Evolutionary conservation across 2,113 vertebrate genomes (phyloP).

Genomic region (Corythornis madagascariensis): DNA sequence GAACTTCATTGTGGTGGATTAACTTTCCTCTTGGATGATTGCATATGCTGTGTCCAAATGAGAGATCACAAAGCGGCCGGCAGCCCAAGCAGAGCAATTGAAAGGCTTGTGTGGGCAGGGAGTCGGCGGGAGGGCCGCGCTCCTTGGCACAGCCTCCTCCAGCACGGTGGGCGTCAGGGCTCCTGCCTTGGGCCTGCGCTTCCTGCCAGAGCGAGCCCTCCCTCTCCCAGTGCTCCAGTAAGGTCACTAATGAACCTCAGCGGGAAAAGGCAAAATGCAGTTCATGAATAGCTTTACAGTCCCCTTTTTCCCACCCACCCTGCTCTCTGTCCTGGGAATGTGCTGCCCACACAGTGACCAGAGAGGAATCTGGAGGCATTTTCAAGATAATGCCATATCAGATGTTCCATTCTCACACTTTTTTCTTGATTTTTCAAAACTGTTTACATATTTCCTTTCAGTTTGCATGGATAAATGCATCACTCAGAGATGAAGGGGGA

Average conservation of each 20-base stretch:
- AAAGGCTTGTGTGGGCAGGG: not conserved
- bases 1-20: not conserved
- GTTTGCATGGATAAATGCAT: slow-evolving; percentile 5
- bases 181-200: not conserved
- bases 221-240: not conserved
- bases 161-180: accelerated
- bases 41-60: accelerated
- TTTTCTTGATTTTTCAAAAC: not conserved
- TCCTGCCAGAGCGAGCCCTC: not conserved
- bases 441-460: not conserved
- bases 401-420: slow-evolving; percentile 11
- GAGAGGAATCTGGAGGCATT: slow-evolving; percentile 47
- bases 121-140: accelerated
- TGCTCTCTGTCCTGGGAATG: slow-evolving; percentile 25
- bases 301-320: not conserved
- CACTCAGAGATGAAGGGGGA: not conserved
- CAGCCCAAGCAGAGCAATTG: not conserved
- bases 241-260: not conserved
- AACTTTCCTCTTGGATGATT: not conserved
- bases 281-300: slow-evolving; percentile 28
- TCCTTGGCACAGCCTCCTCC: not conserved
- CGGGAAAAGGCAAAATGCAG: not conserved
- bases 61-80: accelerated
- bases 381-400: slow-evolving; percentile 32
- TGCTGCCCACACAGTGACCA: slow-evolving; percentile 59